phyloP scores from a whole-genome alignment of 2,888 invertebrate species.

The Anticlea derivata region DNA sequence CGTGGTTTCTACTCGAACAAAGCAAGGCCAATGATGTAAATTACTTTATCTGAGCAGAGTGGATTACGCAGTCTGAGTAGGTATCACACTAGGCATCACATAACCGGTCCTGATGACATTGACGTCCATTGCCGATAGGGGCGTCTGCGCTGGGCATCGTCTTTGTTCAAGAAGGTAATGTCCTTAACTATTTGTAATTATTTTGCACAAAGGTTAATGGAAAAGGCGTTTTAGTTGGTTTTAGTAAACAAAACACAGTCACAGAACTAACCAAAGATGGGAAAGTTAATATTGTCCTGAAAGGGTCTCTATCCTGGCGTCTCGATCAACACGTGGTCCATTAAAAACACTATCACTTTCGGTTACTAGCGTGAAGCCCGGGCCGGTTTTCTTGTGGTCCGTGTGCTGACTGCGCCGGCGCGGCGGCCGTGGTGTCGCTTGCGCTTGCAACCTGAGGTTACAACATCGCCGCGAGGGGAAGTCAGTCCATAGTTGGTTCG shows the following conservation, averaged over 20 bases:
- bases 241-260: neutral
- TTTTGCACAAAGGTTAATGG: constrained; percentile 1
- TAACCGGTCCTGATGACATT: constrained; percentile 47
- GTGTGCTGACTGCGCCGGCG: constrained; percentile 52
- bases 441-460: constrained; percentile 73
- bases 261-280: constrained; percentile 32
- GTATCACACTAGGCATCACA: too few relatives aligned
- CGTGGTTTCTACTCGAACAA: constrained; percentile 32
- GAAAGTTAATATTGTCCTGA: constrained; percentile 1
- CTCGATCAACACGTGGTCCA: constrained; percentile 51
- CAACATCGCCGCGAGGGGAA: constrained; percentile 68
- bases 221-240: neutral
- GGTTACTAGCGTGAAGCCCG: constrained; percentile 48
- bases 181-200: neutral
- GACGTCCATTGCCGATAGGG: constrained; percentile 29
- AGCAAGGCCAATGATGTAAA: constrained; percentile 37
- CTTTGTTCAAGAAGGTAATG: constrained; percentile 33
- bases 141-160: constrained; percentile 26
- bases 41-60: constrained; percentile 29
- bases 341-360: constrained; percentile 73
- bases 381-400: constrained; percentile 53
- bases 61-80: constrained; percentile 36
- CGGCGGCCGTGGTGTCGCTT: constrained; percentile 46
- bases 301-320: constrained; percentile 42
- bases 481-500: constrained; percentile 43